A percentile compares a stretch with the other conserved stretches of the same genome.
Conservation (phyloP, 2,113 vertebrate genomes). For the Micronycteris hirsuta region DNA sequence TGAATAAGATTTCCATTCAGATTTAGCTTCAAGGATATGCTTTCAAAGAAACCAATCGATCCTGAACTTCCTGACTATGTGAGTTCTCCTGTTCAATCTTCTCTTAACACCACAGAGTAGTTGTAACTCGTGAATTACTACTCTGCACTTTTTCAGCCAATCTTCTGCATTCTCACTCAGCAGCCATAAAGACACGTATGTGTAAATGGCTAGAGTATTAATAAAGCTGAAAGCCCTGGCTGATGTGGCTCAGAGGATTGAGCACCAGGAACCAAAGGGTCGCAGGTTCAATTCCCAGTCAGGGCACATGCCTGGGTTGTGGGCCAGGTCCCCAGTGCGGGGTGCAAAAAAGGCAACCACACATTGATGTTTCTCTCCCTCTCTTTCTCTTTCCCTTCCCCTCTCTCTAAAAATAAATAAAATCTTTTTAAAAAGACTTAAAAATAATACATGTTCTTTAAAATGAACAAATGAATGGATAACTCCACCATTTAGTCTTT, state of each 20-base stretch:
- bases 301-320: too few species aligned
- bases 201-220: not conserved
- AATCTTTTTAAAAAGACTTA: not conserved
- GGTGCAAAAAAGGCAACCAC: too few species aligned
- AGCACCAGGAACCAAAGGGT: too few species aligned
- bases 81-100: fast-evolving
- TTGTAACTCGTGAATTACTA: not conserved
- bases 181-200: fast-evolving
- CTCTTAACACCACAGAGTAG: not conserved
- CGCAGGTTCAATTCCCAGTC: too few species aligned
- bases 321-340: too few species aligned
- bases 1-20: not conserved
- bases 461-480: not conserved
- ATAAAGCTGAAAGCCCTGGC: not conserved
- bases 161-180: not conserved
- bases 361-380: too few species aligned
- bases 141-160: not conserved
- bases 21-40: not conserved
- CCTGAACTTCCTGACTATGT: not conserved
- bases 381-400: too few species aligned
- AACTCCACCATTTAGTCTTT: not conserved
- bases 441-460: not conserved
- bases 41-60: not conserved
- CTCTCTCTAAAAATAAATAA: too few species aligned
- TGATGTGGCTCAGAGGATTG: too few species aligned